These are phyloP conservation scores for Himalopsyche tibetana DNA, from an alignment of 2,888 invertebrate species.

Conservation along the genomic window DNA sequence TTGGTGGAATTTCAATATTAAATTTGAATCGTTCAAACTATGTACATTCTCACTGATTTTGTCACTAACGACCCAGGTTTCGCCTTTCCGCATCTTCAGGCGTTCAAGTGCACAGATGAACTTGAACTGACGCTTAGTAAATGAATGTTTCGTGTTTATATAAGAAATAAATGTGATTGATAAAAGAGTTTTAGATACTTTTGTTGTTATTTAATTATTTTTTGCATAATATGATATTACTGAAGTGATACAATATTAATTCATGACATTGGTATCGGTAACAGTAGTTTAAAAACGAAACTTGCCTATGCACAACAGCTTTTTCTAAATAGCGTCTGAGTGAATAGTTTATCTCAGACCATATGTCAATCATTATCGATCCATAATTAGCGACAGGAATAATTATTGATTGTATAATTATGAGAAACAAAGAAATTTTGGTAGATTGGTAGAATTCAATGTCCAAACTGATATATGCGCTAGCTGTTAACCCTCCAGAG, in stretches of 20 bases:
- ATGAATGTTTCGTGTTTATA: no score
- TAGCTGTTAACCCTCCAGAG: no score
- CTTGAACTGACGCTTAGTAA: no score
- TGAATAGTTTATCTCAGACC: constrained; percentile 20
- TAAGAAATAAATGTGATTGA: background rate
- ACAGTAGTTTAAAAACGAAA: no score
- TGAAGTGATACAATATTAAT: background rate
- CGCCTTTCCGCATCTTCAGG: constrained; percentile 39
- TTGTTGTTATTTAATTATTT: background rate
- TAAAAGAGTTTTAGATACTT: background rate
- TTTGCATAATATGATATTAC: background rate
- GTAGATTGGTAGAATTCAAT: background rate
- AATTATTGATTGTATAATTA: constrained; percentile 5
- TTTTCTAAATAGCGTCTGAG: constrained; percentile 49
- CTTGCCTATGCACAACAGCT: no score
- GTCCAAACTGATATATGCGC: background rate
- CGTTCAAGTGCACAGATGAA: background rate
- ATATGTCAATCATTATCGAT: background rate
- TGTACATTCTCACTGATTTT: no score
- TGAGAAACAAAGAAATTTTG: constrained; percentile 22
- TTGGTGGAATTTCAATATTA: no score
- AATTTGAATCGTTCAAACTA: no score
- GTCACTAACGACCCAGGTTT: constrained; percentile 1
- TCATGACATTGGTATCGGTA: no score
- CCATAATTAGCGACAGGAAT: background rate